phyloP scores from a whole-genome alignment of 2,113 vertebrate genomes.

The Rhea pennata region DNA sequence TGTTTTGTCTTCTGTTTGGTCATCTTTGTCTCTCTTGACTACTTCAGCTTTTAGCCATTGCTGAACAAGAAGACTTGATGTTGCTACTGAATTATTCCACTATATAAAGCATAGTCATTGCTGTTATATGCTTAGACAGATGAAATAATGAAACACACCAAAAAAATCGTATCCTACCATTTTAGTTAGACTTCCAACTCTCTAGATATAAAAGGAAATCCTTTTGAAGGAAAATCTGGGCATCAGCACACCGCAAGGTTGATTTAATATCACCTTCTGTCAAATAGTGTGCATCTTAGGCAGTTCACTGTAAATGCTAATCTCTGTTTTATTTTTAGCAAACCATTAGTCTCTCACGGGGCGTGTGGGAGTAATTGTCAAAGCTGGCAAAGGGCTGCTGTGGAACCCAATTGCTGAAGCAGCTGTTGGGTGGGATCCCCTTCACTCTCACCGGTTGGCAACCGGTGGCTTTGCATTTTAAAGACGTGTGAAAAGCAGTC shows the following conservation, averaged over 20 bases:
- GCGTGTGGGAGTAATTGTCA: conserved; percentile 79
- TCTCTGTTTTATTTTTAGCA: conserved; percentile 80
- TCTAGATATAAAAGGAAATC: background rate
- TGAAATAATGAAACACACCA: background rate
- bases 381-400: conserved; percentile 68
- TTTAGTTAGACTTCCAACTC: background rate
- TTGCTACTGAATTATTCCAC: background rate
- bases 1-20: background rate
- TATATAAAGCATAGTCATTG: background rate
- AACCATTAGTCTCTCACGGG: conserved; percentile 77
- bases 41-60: conserved; percentile 7
- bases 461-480: conserved; percentile 49
- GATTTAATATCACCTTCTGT: conserved; percentile 33
- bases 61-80: background rate
- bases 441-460: conserved; percentile 44
- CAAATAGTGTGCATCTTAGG: background rate
- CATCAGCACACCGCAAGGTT: background rate
- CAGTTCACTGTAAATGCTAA: conserved; percentile 14
- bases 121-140: background rate
- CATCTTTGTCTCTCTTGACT: background rate
- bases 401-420: conserved; percentile 66
- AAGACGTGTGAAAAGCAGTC: conserved; percentile 53
- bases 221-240: background rate
- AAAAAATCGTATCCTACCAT: background rate
- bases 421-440: conserved; percentile 71